Conservation (phyloP, 2,888 invertebrate genomes). For the Sesia bembeciformis region DNA sequence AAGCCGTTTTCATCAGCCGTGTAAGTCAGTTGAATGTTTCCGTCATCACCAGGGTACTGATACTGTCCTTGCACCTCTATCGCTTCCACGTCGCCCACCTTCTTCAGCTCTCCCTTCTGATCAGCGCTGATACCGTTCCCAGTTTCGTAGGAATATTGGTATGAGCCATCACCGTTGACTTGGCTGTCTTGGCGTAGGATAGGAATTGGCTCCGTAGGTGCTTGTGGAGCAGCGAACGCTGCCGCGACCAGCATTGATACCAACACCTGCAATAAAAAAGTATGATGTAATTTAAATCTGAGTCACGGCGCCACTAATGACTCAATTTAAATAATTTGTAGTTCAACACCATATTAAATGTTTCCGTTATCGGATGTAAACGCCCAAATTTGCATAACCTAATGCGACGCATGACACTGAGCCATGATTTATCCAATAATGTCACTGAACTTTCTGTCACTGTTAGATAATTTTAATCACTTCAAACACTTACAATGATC, state of each 20-base stretch:
- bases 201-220: conserved; percentile 50
- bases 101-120: conserved; percentile 75
- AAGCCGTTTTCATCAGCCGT: conserved; percentile 82
- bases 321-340: neutral
- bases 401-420: neutral
- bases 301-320: neutral
- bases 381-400: neutral
- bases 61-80: conserved; percentile 78
- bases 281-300: neutral
- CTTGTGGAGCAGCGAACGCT: conserved; percentile 52
- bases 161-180: conserved; percentile 76
- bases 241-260: conserved; percentile 45
- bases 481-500: conserved; percentile 55
- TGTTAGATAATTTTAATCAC: conserved; percentile 5
- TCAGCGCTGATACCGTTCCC: conserved; percentile 78
- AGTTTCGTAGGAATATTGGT: conserved; percentile 77
- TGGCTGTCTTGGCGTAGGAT: conserved; percentile 76
- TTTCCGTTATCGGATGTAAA: neutral
- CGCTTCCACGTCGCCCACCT: conserved; percentile 70
- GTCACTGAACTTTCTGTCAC: conserved; percentile 14
- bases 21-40: conserved; percentile 77
- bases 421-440: neutral
- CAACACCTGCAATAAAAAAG: conserved; percentile 38
- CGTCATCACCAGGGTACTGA: conserved; percentile 79
- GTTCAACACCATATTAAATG: neutral